phyloP scores from a whole-genome alignment of 2,888 invertebrate species.

The Stenodema calcarata region DNA sequence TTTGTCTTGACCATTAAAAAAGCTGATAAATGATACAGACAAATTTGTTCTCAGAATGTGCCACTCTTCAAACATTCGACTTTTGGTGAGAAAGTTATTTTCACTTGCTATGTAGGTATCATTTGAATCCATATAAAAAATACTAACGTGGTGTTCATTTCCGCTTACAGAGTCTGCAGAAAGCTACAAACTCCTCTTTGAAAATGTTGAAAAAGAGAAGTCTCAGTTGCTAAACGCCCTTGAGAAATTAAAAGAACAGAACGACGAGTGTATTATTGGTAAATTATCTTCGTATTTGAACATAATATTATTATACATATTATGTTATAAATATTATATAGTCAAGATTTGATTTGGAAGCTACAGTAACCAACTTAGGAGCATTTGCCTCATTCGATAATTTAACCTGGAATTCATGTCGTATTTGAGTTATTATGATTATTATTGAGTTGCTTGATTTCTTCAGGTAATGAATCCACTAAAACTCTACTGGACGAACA shows the following conservation, averaged over 20 bases:
- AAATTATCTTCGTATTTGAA: neutral
- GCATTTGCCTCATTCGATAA: no score
- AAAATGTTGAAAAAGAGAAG: conserved; percentile 31
- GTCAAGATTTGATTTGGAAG: neutral
- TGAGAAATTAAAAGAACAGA: neutral
- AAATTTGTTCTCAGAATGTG: no score
- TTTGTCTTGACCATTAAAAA: no score
- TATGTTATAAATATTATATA: neutral
- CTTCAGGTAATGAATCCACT: conserved; percentile 45
- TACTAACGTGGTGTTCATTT: neutral
- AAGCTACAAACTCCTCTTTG: conserved; percentile 8
- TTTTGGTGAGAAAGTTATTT: no score
- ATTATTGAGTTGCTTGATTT: neutral
- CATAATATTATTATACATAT: no score
- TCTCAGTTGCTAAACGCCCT: neutral
- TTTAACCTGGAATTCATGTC: no score
- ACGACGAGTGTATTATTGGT: conserved; percentile 9
- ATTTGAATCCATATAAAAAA: neutral
- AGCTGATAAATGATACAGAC: no score
- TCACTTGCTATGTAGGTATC: no score
- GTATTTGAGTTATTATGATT: no score
- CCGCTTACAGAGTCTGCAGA: conserved; percentile 24
- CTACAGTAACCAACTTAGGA: no score
- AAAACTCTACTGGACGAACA: conserved; percentile 61
- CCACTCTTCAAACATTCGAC: no score